Base-by-base conservation (phyloP, 1,140 invertebrate genomes). In the Paramacrobiotus metropolitanus region DNA sequence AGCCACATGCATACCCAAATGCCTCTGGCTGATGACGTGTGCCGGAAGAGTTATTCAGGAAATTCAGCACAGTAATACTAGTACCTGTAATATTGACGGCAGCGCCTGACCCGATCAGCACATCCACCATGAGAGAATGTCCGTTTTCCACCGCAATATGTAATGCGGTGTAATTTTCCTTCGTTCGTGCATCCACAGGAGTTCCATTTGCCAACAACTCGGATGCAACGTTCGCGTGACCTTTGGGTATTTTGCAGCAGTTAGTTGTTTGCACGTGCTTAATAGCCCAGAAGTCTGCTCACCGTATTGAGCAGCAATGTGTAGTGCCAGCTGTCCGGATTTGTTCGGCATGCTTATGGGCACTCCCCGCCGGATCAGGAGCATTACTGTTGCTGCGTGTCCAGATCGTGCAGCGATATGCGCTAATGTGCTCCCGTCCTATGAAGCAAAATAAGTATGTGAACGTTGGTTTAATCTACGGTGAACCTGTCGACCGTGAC, bases 281-380 rank as follows among this genome's bases (percentile, higher is more conserved):
- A 15, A n/a, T 15, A 40, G 9, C 34, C 9, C 24, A 4, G 9
- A 55, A 9, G 48, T 15, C 15, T 24, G 28, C 48, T 15, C 15
- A 55, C 48, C 48, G 48, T 55, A 9, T 24, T 55, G 4, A 24
- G 48, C 48, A 20, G 48, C 48, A 15, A 55, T 24, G 24, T 55
- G 48, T 24, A 55, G 28, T 4, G 48, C 48, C 15, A 55, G 24
- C 15, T 55, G 15, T 4, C 48, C 48, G 15, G 15, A 15, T 24
- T 97, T 98, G 74, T 98, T 98, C 64, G 94, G 92, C 92, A 98
- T 98, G 69, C 96, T 89, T 0, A 98, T 77, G 63, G 95, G 95
- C 21, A 98, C 93, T 2, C 94, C 94, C 73, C 94, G 95, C 71
- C 92, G 94, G 70, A 98, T 87, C 29, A 98, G 83, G 79, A 92